Evolutionary conservation across 2,888 invertebrate species (phyloP).

Genomic region (Dryocosmus kuriphilus): DNA sequence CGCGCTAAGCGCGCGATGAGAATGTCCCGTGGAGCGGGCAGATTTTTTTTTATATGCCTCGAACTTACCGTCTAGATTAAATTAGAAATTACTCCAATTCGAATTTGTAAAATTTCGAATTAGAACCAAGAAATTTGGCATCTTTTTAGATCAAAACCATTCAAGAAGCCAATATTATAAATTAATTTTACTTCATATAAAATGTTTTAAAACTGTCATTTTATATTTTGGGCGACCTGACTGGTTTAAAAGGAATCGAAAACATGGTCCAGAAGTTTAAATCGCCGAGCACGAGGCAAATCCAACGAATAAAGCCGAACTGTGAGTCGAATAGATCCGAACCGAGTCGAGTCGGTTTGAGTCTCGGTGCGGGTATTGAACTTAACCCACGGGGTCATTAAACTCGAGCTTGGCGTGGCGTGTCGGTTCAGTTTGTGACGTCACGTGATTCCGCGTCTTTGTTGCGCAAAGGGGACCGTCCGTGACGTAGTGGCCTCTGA

Average conservation of each 20-base stretch:
- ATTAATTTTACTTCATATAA: background rate
- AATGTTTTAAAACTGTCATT: background rate
- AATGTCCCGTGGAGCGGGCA: too few relatives aligned
- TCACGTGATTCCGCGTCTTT: slow-evolving; percentile 65
- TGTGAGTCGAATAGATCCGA: background rate
- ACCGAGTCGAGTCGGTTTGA: slow-evolving; percentile 7
- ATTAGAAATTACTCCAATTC: too few relatives aligned
- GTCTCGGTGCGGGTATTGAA: slow-evolving; percentile 75
- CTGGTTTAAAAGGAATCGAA: background rate
- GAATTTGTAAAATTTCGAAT: too few relatives aligned
- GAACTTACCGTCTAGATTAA: too few relatives aligned
- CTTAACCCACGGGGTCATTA: slow-evolving; percentile 73
- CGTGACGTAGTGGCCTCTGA: slow-evolving; percentile 65
- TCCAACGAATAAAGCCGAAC: background rate
- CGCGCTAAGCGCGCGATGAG: too few relatives aligned
- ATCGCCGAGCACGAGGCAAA: background rate
- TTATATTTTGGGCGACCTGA: background rate
- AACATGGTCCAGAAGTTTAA: slow-evolving; percentile 17
- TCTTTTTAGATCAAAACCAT: too few relatives aligned
- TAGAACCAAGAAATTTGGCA: too few relatives aligned
- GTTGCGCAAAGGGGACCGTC: slow-evolving; percentile 62
- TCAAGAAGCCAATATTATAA: background rate
- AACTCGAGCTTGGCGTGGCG: slow-evolving; percentile 65
- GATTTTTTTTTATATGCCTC: too few relatives aligned
- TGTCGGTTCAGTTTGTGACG: slow-evolving; percentile 62